phyloP scores from a whole-genome alignment of 2,888 invertebrate genomes.

The Lasioglossum lativentre region DNA sequence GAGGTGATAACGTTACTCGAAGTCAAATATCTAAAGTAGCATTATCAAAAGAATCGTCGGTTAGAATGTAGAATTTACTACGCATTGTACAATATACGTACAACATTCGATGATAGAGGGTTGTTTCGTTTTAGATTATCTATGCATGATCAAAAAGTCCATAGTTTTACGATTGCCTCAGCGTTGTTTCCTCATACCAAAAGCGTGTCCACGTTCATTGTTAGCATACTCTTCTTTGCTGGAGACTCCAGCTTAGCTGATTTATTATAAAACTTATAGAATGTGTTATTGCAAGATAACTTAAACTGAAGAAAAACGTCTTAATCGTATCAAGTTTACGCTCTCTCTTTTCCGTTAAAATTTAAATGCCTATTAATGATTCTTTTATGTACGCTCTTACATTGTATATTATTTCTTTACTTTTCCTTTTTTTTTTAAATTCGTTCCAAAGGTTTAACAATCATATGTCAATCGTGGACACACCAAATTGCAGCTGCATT shows the following conservation, averaged over 20 bases:
- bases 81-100: slow-evolving; percentile 61
- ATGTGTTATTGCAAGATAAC: slow-evolving; percentile 51
- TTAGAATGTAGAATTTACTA: slow-evolving; percentile 58
- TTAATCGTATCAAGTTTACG: slow-evolving; percentile 76
- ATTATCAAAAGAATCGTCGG: slow-evolving; percentile 69
- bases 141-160: slow-evolving; percentile 85
- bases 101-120: slow-evolving; percentile 77
- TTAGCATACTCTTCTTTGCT: slow-evolving; percentile 65
- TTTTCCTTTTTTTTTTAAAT: slow-evolving; percentile 15
- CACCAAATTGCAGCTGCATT: slow-evolving; percentile 80
- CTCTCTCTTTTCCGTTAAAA: slow-evolving; percentile 75
- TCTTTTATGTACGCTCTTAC: slow-evolving; percentile 61
- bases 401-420: slow-evolving; percentile 24
- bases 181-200: slow-evolving; percentile 83
- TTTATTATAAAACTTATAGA: slow-evolving; percentile 39
- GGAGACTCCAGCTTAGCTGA: slow-evolving; percentile 74
- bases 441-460: slow-evolving; percentile 39
- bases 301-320: slow-evolving; percentile 66
- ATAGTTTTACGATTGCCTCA: slow-evolving; percentile 85
- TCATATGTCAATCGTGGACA: slow-evolving; percentile 74
- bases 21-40: slow-evolving; percentile 48
- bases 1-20: slow-evolving; percentile 64
- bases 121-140: slow-evolving; percentile 68
- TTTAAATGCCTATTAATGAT: slow-evolving; percentile 44
- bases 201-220: slow-evolving; percentile 80